Evolutionary conservation across 2,113 vertebrate species (phyloP).

Genomic region (Microcebus griseorufus): DNA sequence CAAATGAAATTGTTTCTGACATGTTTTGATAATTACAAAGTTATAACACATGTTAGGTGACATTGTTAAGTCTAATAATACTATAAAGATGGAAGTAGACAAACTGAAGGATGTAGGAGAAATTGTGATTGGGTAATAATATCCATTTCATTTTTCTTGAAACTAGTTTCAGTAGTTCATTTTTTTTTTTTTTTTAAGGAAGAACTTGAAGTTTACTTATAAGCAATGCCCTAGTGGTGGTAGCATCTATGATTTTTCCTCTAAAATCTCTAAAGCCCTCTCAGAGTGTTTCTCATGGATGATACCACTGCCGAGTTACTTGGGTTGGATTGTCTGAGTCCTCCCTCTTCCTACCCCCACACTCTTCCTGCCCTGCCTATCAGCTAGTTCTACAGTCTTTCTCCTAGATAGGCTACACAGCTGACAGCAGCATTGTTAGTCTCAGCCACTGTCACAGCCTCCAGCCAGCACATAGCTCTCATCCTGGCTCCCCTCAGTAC

Average conservation of each 20-base stretch:
- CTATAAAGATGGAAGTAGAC: background rate
- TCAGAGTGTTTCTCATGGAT: background rate
- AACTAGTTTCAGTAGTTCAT: background rate
- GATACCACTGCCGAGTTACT: background rate
- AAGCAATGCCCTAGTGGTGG: background rate
- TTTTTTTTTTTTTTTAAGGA: background rate
- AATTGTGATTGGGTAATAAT: background rate
- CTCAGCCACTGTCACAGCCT: background rate
- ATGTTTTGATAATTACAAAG: background rate
- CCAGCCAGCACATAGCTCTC: background rate
- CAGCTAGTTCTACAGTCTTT: background rate
- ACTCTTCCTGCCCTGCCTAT: background rate
- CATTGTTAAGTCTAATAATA: background rate
- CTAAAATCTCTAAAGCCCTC: background rate
- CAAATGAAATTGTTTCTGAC: background rate
- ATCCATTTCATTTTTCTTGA: background rate
- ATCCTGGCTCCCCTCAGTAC: background rate
- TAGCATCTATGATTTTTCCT: background rate
- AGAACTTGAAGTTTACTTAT: background rate
- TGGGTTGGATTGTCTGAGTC: background rate
- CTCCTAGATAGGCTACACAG: background rate
- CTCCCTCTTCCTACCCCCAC: background rate
- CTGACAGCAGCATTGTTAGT: background rate
- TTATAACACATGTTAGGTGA: background rate
- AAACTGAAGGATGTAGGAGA: background rate